Evolutionary conservation across 1,140 invertebrate genomes (phyloP), one percentile per base, ranked within the genome.

Genomic region (Lutraria rhynchaena): DNA sequence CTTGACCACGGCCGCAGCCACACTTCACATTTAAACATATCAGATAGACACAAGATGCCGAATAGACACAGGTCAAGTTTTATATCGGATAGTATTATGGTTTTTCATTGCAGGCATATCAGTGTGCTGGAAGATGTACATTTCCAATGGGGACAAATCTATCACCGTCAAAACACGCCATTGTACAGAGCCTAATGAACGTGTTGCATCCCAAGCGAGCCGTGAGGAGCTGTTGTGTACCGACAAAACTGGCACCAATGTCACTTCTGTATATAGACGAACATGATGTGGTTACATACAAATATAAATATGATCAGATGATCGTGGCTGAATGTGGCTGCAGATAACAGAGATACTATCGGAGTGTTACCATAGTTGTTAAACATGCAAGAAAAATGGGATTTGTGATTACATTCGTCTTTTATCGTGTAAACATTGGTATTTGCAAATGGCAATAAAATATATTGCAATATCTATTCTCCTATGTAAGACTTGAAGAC

Each of bases 121-220:
- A 97, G 91, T 99, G 98, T 92, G 94, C 96, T 83, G 98, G 98
- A 3, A 96, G 97, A 87, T 99, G 98, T 92, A 95, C 96, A 15
- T 98, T 97, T 88, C 98, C 98, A 1, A 93, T 99, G 71, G 95
- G 96, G 33, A 96, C 98, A 87, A 96, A 99, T 91, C 92, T 99
- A 7, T 99, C 99, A 92, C 95, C 97, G 24, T 99, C 98, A n/a
- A 99, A 99, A 92, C 98, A 99, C 93, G 98, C 99, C 41, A 98
- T 99, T 86, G 97, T 99, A 67, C 98, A 99, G 93, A 98, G 96
- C 63, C 94, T 99, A 87, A 96, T 99, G 82, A 97, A 99, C 93
- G 96, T 96, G 63, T 95, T 97, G 88, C 96, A 97, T 90, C 97
- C 96, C 33, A 94, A 94, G 75, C 94, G 95, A 78, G 91, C 94